These are phyloP conservation scores for Zelostemma sp. DNA, from an alignment of 1,140 invertebrate species.

Conservation along the genomic window DNA sequence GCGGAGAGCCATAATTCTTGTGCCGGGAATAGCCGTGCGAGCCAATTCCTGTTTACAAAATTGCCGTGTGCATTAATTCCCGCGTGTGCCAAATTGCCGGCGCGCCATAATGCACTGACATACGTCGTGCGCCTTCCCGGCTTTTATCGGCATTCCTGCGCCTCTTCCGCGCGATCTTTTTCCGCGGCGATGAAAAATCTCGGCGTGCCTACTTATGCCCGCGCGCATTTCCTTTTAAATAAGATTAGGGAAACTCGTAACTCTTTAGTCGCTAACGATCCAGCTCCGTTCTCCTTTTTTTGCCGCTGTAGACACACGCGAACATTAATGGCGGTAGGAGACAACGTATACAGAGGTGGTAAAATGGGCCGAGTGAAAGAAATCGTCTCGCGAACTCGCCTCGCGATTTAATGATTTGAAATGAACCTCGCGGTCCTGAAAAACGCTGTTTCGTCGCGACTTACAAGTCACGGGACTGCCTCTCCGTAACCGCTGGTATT, in stretches of 20 bases:
- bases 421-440: constrained; percentile 26
- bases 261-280: constrained; percentile 36
- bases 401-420: constrained; percentile 46
- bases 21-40: background rate
- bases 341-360: constrained; percentile 19
- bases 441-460: constrained; percentile 36
- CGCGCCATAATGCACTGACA: constrained; percentile 25
- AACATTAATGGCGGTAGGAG: constrained; percentile 25
- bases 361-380: constrained; percentile 47
- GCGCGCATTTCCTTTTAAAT: constrained; percentile 39
- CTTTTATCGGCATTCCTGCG: constrained; percentile 29
- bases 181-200: constrained; percentile 27
- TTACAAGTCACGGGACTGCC: constrained; percentile 20
- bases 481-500: constrained; percentile 12
- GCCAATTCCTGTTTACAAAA: constrained; percentile 18
- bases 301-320: constrained; percentile 1
- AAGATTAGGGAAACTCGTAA: constrained; percentile 46
- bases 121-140: constrained; percentile 19
- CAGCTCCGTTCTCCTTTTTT: constrained; percentile 33
- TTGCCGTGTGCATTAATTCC: constrained; percentile 24
- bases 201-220: constrained; percentile 29
- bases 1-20: constrained; percentile 12
- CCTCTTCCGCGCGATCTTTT: constrained; percentile 23
- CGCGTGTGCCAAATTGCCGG: constrained; percentile 24
- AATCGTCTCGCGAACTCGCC: constrained; percentile 34